These are phyloP conservation scores for Drosophila carrolli DNA, from an alignment of 1,140 invertebrate species.

Conservation along the genomic window DNA sequence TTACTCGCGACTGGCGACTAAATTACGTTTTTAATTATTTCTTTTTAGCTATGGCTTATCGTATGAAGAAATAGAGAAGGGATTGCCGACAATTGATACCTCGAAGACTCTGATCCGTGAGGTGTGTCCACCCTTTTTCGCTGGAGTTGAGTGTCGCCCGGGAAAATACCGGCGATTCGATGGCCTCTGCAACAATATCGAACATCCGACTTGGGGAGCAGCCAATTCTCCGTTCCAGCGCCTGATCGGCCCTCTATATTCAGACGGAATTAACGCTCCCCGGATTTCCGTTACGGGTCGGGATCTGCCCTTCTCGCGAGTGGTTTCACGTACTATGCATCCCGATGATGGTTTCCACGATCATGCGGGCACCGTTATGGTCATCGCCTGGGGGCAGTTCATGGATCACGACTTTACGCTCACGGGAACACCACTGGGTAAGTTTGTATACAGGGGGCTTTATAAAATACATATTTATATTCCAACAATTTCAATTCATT, in stretches of 20 bases:
- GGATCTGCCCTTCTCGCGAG: conserved; percentile 91
- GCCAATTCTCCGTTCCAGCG: conserved; percentile 92
- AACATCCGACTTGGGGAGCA: conserved; percentile 96
- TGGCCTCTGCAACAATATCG: conserved; percentile 96
- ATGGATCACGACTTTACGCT: conserved; percentile 97
- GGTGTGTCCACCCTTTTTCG: conserved; percentile 94
- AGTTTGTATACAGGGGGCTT: background rate
- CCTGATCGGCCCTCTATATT: conserved; percentile 91
- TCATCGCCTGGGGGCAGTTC: conserved; percentile 97
- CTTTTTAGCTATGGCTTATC: conserved; percentile 91
- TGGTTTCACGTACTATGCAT: conserved; percentile 95
- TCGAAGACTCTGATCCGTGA: conserved; percentile 94
- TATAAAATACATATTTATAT: no score
- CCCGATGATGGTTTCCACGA: conserved; percentile 96
- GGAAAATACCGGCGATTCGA: conserved; percentile 96
- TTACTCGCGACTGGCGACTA: conserved; percentile 23
- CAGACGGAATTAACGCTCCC: conserved; percentile 93
- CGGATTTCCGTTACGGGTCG: conserved; percentile 90
- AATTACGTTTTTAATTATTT: conserved; percentile 17
- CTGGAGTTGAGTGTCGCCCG: conserved; percentile 93
- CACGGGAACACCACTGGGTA: conserved; percentile 93
- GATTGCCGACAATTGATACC: conserved; percentile 94
- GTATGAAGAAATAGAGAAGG: conserved; percentile 94
- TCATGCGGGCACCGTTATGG: conserved; percentile 96
- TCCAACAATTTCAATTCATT: background rate